These are phyloP conservation scores for Chionis minor DNA, from an alignment of 2,113 vertebrate species.

Conservation along the genomic window DNA sequence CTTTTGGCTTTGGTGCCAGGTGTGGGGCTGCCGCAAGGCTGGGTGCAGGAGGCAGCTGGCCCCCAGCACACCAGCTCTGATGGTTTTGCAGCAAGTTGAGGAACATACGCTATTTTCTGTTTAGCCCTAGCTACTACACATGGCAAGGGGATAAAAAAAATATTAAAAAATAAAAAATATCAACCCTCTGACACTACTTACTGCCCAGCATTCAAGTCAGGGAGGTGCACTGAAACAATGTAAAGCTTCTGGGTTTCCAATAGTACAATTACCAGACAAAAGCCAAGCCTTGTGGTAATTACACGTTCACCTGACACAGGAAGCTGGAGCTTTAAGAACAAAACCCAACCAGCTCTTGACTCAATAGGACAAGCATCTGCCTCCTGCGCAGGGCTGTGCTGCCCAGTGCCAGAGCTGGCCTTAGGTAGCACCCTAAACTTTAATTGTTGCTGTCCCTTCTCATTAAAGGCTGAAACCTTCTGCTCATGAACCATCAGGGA, in stretches of 20 bases:
- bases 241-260: not conserved
- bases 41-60: rapidly evolving
- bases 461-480: rapidly evolving
- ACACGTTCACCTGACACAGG: not conserved
- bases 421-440: not conserved
- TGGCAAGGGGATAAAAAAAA: rapidly evolving
- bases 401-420: rapidly evolving
- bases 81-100: not conserved
- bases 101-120: not conserved
- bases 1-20: not conserved
- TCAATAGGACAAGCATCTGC: not conserved
- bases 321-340: not conserved
- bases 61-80: not conserved
- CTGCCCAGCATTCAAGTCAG: not conserved
- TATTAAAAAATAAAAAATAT: not conserved
- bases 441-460: not conserved
- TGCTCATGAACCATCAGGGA: not conserved
- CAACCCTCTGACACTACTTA: not conserved
- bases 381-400: not conserved
- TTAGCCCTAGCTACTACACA: not conserved
- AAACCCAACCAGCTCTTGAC: not conserved
- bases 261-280: not conserved
- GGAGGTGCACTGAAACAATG: not conserved
- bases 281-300: not conserved
- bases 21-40: rapidly evolving